A percentile compares a stretch with the other conserved stretches of the same genome.
phyloP scores from a whole-genome alignment of 2,113 vertebrate genomes.

The Paratilapia polleni region DNA sequence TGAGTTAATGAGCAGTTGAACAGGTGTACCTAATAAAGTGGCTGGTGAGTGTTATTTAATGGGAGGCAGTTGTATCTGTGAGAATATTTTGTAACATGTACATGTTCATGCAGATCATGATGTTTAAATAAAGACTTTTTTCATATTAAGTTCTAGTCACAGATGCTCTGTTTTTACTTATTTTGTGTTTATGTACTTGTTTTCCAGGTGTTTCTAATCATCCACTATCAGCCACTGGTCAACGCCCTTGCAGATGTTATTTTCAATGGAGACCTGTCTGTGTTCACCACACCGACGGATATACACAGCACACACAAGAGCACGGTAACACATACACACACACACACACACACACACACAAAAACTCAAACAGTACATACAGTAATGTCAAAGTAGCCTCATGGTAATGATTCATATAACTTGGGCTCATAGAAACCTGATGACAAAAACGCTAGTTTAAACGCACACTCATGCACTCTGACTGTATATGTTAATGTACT shows the following conservation, averaged over 20 bases:
- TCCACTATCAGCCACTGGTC: slow-evolving; percentile 94
- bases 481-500: background rate
- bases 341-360: background rate
- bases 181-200: background rate
- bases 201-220: slow-evolving; percentile 94
- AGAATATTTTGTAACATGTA: background rate
- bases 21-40: background rate
- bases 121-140: background rate
- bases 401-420: background rate
- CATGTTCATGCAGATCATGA: background rate
- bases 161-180: background rate
- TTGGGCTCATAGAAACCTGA: background rate
- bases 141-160: background rate
- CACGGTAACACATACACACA: slow-evolving; percentile 79
- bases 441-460: background rate
- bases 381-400: background rate
- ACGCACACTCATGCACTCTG: background rate
- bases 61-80: background rate
- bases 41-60: background rate
- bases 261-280: slow-evolving; percentile 92
- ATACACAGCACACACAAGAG: slow-evolving; percentile 84
- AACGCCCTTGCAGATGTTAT: slow-evolving; percentile 93
- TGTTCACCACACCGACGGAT: slow-evolving; percentile 85
- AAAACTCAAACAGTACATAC: slow-evolving; percentile 50
- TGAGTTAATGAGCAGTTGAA: background rate